Evolutionary conservation across 1,140 invertebrate species (phyloP).

Genomic region (Drosophila malerkotliana): DNA sequence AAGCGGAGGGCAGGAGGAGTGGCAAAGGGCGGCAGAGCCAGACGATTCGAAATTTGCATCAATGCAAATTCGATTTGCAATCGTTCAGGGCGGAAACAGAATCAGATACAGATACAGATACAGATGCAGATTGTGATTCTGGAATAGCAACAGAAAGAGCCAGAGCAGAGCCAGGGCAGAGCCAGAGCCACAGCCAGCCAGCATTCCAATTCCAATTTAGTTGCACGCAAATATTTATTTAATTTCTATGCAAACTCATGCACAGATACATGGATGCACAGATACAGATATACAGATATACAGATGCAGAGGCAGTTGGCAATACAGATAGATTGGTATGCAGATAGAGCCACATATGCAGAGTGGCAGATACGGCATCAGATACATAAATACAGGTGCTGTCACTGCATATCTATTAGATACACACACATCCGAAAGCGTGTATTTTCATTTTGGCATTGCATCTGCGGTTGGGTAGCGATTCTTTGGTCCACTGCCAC

Average conservation of each 20-base stretch:
- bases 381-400: conserved; percentile 60
- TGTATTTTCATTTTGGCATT: conserved; percentile 51
- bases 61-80: conserved; percentile 49
- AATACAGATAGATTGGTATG: conserved; percentile 35
- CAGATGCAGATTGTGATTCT: conserved; percentile 1
- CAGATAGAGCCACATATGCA: conserved; percentile 31
- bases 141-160: conserved; percentile 1
- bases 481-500: neutral
- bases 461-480: neutral
- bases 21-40: neutral
- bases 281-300: conserved; percentile 36
- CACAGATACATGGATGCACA: conserved; percentile 46
- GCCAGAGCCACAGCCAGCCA: conserved; percentile 17
- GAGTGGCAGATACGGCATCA: conserved; percentile 34
- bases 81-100: conserved; percentile 18
- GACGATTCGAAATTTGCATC: conserved; percentile 30
- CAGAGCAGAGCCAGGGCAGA: conserved; percentile 13
- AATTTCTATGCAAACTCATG: conserved; percentile 67
- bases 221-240: conserved; percentile 77
- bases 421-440: conserved; percentile 10
- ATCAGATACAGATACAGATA: neutral
- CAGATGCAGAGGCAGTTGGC: neutral
- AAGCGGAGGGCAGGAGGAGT: neutral
- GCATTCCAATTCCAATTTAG: conserved; percentile 78
- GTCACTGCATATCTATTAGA: conserved; percentile 60